Evolutionary conservation across 2,888 invertebrate species (phyloP), one percentile per base, ranked within the genome.

Genomic region (Selenia dentaria): DNA sequence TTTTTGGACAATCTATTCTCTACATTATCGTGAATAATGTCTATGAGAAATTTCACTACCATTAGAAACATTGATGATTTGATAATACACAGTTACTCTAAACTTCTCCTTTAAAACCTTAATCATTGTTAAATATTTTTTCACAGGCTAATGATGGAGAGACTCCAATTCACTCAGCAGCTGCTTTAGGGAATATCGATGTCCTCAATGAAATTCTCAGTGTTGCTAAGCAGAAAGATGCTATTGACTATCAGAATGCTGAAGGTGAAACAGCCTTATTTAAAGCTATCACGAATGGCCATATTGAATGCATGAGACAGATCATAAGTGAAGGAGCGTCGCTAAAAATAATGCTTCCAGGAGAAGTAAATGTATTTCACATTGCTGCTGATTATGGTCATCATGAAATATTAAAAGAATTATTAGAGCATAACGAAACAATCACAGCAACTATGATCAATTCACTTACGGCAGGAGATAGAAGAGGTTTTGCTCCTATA

Each of bases 361-460:
- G 88, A 10, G 79, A 90, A 13, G 74, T 87, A 0, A 94, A 92
- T 26, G 89, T 93, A 32, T 74, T 94, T n/a, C 93, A 94, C 54
- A 74, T 92, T 44, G 93, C 94, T 22, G 91, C 93, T 26, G 92
- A 91, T 57, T 68, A 84, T 53, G 93, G 93, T 0, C 83, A 92
- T 46, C 56, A 82, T 10, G 88, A 91, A 39, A 92, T 93, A 60
- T 82, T 94, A 6, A 85, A 85, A 64, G 71, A 83, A 13, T 73
- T 94, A 28, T 62, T 94, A 16, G 80, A 83, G 63, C 65, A 83
- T 65, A 68, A 92, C 65, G 69, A 87, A 72, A 53, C 66, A 10
- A 59, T 83, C 2, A 75, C 84, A 1, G 53, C 62, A 40, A 50
- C 46, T 2, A 70, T 85, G 63, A 70, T 88, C 3, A 80, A 87